Evolutionary conservation across 2,797 vertebrate species (phyloP), one percentile per base, ranked within the genome.

Genomic region (Cyprinodon diabolis): DNA sequence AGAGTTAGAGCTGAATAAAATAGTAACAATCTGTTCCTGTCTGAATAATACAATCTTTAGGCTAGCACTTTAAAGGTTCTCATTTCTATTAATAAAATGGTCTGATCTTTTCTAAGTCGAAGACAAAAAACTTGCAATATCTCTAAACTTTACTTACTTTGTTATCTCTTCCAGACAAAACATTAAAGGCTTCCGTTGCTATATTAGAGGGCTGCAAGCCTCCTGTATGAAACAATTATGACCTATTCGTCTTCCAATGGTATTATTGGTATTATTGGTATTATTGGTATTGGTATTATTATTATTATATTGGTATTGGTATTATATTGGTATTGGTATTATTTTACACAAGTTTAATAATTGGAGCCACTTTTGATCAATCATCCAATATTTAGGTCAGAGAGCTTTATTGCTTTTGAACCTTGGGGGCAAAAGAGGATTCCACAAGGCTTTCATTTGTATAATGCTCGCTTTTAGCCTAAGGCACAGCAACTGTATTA

Each of bases 381-480:
- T 74, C 67, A 80, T 78, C 78, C 54, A 77, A 21, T 56, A 15
- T 82, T 85, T 48, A 82, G 80, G 84, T 70, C 7, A 14, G 40
- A 30, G 66, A 79, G 66, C 47, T 52, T 84, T 84, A 79, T 84
- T 84, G 80, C 75, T 49, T 66, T 63, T 74, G 58, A 83, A 72
- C 63, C 80, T 80, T 49, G 1, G 74, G 58, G 70, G 77, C 66
- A 52, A 76, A 62, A 10, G 21, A 79, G 68, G 74, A 86, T 88
- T 92, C 87, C 82, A 89, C 90, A 82, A 72, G 56, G 77, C 67
- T 90, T 89, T 83, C 63, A 84, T 82, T 86, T 75, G 23, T 78
- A 72, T 84, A 84, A 86, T 81, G 89, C 69, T 66, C 82, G 74
- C 70, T 89, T 88, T 72, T 58, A 71, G 75, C 80, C 86, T 75